Evolutionary conservation across 2,113 vertebrate genomes (phyloP), one percentile per base, ranked within the genome.

Genomic region (Gadus macrocephalus): DNA sequence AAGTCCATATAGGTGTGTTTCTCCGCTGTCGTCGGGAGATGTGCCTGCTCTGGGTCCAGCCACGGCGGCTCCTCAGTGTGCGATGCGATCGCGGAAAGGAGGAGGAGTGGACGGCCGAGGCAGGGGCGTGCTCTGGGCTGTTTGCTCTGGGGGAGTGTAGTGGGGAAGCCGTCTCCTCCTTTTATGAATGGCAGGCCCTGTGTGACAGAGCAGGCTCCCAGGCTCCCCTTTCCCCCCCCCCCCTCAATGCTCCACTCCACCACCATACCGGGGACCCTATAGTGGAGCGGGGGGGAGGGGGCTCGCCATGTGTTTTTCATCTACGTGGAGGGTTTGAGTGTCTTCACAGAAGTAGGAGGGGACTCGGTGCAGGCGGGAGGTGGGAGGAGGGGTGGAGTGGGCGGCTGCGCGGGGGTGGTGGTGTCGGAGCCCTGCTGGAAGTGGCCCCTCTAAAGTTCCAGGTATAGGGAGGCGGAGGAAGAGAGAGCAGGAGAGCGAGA

Each of bases 251-350:
- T 81, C 78, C 6, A 3, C 28, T 35, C 31, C 31, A 35, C 31
- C 31, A 70, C 80, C 75, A 78, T 81, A 80, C 71, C 74, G 73
- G 31, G 80, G 84, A 85, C 85, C 83, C 83, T 75, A 71, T 85
- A 67, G 77, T 63, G 70, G 38, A 55, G 55, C 65, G 72, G 66
- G 70, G 70, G 70, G 64, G 62, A 65, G 66, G 72, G 65, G 65
- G 49, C 64, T 63, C 74, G 61, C 81, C 91, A 91, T 93, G 86
- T 93, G 91, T 90, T 92, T 91, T 90, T 91, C 88, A 93, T 92
- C 90, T 92, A 83, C 78, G 65, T 87, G 73, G 75, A 79, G 81
- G 64, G 65, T 66, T 85, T 76, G 74, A 90, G 88, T 89, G 88
- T 91, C 91, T 92, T 84, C 70, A 64, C 67, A 83, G 84, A 81